phyloP scores from a whole-genome alignment of 2,113 vertebrate genomes.

The Chitala chitala region DNA sequence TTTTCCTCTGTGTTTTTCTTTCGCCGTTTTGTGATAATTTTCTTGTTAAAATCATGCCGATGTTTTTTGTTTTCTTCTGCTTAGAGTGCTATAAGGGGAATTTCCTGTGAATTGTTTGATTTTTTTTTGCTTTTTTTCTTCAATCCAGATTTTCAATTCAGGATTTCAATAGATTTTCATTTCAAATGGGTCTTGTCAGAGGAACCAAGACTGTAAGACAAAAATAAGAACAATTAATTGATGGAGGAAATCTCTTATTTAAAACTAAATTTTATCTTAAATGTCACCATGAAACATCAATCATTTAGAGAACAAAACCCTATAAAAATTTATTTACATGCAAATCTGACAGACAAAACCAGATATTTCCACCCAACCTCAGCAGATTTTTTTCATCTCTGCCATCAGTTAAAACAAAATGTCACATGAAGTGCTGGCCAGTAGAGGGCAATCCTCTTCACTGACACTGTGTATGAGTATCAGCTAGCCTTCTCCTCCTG shows the following conservation, averaged over 20 bases:
- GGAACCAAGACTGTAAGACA: conserved; percentile 83
- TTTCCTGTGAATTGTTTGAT: conserved; percentile 19
- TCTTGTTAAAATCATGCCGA: conserved; percentile 5
- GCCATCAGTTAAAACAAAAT: not conserved
- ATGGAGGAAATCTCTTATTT: too few relatives aligned
- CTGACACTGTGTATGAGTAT: not conserved
- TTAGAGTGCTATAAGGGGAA: conserved; percentile 41
- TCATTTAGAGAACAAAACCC: too few relatives aligned
- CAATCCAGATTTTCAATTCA: conserved; percentile 65
- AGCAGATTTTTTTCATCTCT: not conserved
- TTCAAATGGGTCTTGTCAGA: conserved; percentile 79
- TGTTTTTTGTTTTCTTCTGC: conserved; percentile 33
- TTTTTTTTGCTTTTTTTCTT: conserved; percentile 23
- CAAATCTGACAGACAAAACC: not conserved
- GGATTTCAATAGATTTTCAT: conserved; percentile 66
- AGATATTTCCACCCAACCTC: not conserved
- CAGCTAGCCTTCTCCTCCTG: not conserved
- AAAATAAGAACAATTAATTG: conserved; percentile 10
- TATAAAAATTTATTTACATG: not conserved
- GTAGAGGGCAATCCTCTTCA: conserved; percentile 30
- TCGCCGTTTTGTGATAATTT: conserved; percentile 31
- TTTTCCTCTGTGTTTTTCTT: conserved; percentile 49
- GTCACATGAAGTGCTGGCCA: conserved; percentile 20
- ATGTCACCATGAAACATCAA: too few relatives aligned
- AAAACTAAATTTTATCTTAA: too few relatives aligned